Evolutionary conservation across 2,113 vertebrate genomes (phyloP), one percentile per base, ranked within the genome.

Genomic region (Aleadryas rufinucha): DNA sequence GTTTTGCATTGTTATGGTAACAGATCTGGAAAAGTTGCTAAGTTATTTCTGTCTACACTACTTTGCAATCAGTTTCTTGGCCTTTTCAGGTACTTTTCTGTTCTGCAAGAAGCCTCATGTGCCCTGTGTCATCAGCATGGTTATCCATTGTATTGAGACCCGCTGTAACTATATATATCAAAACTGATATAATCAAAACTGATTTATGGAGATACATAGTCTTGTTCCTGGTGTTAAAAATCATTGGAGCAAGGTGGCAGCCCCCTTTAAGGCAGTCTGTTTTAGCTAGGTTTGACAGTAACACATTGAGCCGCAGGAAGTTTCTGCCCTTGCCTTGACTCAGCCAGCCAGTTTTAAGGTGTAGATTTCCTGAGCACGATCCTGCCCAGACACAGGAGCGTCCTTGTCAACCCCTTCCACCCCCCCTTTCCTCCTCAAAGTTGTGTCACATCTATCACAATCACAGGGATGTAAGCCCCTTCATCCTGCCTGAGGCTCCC

Each of bases 381-480:
- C 14, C 0, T 1, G 7, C 11, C 6, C 0, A 2, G 2, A 14
- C 11, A 27, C 4, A 42, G 8, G 4, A 7, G 3, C 3, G 8
- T 2, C 31, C 5, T 2, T 15, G 4, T 8, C 22, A 21, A 4
- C 13, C 15, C 3, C 15, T 20, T 42, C 31, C 8, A 9, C 2
- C 1, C 15, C 6, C 1, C 0, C 2, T 13, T 45, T 24, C 12
- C 14, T 10, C 5, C 4, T 30, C 2, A 28, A 41, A 42, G 6
- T 7, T 30, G 6, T 21, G 27, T 12, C 5, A 4, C 39, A 26
- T 10, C 19, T 1, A 2, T 8, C 3, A 37, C 3, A 37, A 5
- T 9, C 12, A 45, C 1, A 20, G 16, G 0, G 0, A 16, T 7
- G 4, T 1, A 16, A 44, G 59, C 1, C 0, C 1, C 16, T 2